A percentile compares a stretch with the other conserved stretches of the same genome.
Conservation (phyloP, 2,797 vertebrate species). For the Agapornis canus region DNA sequence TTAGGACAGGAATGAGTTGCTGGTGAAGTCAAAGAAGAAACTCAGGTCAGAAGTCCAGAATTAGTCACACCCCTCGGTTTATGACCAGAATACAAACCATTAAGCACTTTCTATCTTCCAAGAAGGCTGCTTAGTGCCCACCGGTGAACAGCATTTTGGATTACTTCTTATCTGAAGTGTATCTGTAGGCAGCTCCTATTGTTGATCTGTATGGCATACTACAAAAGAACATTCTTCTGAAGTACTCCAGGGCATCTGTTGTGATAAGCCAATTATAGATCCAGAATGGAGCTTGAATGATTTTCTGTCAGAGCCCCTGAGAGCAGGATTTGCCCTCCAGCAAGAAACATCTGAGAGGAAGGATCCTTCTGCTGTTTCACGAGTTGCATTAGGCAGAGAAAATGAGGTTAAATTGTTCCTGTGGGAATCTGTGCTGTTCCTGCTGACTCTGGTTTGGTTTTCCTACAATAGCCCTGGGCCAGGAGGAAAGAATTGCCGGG, state of each 20-base stretch:
- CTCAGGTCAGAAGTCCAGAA: background rate
- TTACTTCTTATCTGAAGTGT: background rate
- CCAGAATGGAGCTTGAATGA: background rate
- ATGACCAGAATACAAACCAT: background rate
- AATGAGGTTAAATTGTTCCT: background rate
- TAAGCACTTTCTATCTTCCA: background rate
- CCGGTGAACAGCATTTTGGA: background rate
- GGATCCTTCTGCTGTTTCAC: background rate
- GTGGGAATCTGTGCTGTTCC: background rate
- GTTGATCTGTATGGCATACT: background rate
- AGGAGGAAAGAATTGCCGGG: constrained; percentile 87
- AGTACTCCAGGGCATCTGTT: background rate
- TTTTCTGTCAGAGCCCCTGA: background rate
- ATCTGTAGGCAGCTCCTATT: background rate
- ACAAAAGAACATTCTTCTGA: background rate
- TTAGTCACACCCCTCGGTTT: background rate
- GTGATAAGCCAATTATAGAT: background rate
- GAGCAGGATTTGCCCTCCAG: background rate
- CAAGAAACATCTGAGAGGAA: background rate
- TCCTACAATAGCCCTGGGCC: constrained; percentile 83
- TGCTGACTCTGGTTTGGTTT: background rate
- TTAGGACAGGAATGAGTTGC: background rate
- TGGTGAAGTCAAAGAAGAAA: background rate
- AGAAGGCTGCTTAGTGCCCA: background rate
- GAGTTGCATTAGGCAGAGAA: background rate